Base-by-base conservation (phyloP, 2,797 vertebrate genomes). In the Falco biarmicus region DNA sequence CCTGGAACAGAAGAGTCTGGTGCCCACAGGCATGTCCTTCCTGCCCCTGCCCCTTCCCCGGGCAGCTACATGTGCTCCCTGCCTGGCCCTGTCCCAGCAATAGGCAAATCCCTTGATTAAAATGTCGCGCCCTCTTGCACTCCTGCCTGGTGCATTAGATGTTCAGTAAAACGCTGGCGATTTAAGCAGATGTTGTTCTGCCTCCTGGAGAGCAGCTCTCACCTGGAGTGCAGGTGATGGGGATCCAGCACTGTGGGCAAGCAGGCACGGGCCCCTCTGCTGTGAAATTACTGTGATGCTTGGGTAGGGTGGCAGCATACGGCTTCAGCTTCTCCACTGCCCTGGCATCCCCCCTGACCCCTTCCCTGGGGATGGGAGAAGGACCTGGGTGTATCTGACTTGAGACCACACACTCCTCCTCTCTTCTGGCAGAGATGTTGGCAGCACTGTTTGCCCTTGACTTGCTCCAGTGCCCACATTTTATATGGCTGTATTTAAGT, bases 341-440 rank as follows among this genome's bases (percentile, higher is more conserved):
- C 66, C 32, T 2, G 1, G 24, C 1, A 0, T 34, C 19, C 5
- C 12, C 9, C 10, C 5, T 4, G 11, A 12, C 5, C 11, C 21
- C 25, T 66, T 80, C 6, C 10, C 25, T 3, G 5, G 47, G 28
- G 75, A 41, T 8, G 53, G 29, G 28, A 59, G 66, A 14, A 64
- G 39, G 39, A 64, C 2, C 5, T 17, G 15, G 43, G 9, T 2
- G 0, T 47, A 5, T 53, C 47, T 74, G 28, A 28, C 21, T 80
- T 48, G 29, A 80, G 48, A 70, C 17, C n/a, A n/a, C 13, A 6
- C 12, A 1, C 31, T 60, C 31, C 31, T 60, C 31, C 32, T 61
- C 21, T 90, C 51, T 73, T 79, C 28, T 26, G n/a, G 37, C 19
- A n/a, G 74, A 95, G 57, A 45, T 59, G 43, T 34, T 79, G 39